These are phyloP conservation scores for Agriopis marginaria DNA, from an alignment of 2,888 invertebrate genomes.

Conservation along the genomic window DNA sequence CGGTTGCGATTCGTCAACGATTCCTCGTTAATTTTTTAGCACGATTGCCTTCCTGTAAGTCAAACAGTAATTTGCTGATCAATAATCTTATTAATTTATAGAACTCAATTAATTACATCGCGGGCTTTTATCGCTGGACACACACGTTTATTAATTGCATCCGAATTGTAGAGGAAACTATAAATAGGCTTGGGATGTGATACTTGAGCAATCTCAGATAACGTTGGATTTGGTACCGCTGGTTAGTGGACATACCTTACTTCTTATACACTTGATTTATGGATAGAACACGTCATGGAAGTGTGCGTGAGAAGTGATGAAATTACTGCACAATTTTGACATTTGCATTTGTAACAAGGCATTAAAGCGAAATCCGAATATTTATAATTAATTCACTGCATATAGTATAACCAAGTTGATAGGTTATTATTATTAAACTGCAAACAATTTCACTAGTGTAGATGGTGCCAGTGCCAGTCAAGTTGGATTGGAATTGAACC, in stretches of 20 bases:
- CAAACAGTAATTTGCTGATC: no score
- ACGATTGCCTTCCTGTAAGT: no score
- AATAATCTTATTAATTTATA: no score
- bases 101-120: constrained; percentile 9
- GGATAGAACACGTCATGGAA: constrained; percentile 32
- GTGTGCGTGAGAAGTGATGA: constrained; percentile 30
- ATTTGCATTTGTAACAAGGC: constrained; percentile 28
- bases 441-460: no score
- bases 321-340: constrained; percentile 40
- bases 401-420: neutral
- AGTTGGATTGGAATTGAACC: no score
- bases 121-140: constrained; percentile 35
- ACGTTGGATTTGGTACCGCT: constrained; percentile 4
- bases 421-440: no score
- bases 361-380: neutral
- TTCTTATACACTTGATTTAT: neutral
- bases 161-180: constrained; percentile 56
- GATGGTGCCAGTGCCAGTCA: no score
- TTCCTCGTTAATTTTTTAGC: no score
- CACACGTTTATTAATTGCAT: constrained; percentile 51
- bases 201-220: constrained; percentile 29
- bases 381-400: neutral
- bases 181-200: constrained; percentile 53
- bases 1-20: no score
- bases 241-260: constrained; percentile 9